Base-by-base conservation (phyloP, 2,888 invertebrate genomes). In the Druceiella hillmani region DNA sequence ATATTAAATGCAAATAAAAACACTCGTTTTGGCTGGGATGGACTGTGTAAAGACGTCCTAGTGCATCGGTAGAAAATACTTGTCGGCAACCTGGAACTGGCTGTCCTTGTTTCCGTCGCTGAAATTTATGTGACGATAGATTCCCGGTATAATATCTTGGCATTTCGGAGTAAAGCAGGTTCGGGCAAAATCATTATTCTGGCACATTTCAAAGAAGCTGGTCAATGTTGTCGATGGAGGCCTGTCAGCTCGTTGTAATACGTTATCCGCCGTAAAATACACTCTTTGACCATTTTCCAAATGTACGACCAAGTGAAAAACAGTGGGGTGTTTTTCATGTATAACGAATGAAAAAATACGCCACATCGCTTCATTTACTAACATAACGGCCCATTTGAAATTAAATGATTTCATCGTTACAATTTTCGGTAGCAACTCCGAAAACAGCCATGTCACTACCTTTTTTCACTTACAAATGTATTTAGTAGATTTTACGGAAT, bases 1-100 rank as follows among this genome's bases (percentile, higher is more conserved):
- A 42, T n/a, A n/a, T n/a, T 41, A 60, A 32, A 11, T 57, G 54
- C 27, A 59, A 52, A 51, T 56, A 57, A 49, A 48, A 60, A 46
- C 53, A 57, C 40, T 57, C 52, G 33, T 45, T 47, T 27, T 54
- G 48, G 40, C 46, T 58, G 13, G 56, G 55, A 54, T 57, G 55
- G 16, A 58, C 56, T 46, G 57, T 45, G 42, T 59, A 60, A 43
- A 59, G 38, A 3, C 55, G 50, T 10, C 55, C 55, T 11, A 58
- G 38, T 9, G 54, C 54, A 52, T 57, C 50, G 20, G 50, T 49
- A 32, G 54, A 52, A 56, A 40, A 52, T 32, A 58, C 47, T 41
- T 47, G 12, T 27, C 44, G 13, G 38, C 50, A 25, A 39, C 44
- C 49, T 46, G 41, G 32, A 45, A 51, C 46, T 38, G 46, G 33